Evolutionary conservation across 2,888 invertebrate species (phyloP).

Genomic region (Dichetophora obliterata): DNA sequence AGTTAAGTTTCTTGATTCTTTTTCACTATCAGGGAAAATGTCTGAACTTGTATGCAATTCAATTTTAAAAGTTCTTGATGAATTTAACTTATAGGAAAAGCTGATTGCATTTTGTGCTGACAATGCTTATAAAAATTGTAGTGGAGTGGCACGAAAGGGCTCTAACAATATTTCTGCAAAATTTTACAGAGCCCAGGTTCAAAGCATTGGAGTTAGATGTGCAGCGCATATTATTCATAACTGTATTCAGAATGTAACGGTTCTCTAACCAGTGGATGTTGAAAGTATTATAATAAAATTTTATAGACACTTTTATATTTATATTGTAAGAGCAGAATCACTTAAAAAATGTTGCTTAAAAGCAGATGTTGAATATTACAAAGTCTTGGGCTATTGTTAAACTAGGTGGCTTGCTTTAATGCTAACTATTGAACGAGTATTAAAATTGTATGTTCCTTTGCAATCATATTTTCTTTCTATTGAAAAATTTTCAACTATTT

Average conservation of each 20-base stretch:
- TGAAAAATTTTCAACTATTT: not conserved
- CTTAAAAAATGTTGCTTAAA: slow-evolving; percentile 32
- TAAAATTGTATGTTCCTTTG: not conserved
- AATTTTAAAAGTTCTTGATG: slow-evolving; percentile 1
- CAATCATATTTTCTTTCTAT: not conserved
- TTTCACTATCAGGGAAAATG: not conserved
- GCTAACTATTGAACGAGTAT: slow-evolving; percentile 16
- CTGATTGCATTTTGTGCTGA: slow-evolving; percentile 19
- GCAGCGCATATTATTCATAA: slow-evolving; percentile 40
- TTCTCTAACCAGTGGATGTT: slow-evolving; percentile 30
- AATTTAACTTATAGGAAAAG: slow-evolving; percentile 19
- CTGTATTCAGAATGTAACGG: slow-evolving; percentile 36
- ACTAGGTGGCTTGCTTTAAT: slow-evolving; percentile 40
- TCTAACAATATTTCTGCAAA: not conserved
- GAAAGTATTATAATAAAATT: not conserved
- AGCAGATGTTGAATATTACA: slow-evolving; percentile 30
- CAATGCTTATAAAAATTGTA: slow-evolving; percentile 28
- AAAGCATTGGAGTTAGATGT: slow-evolving; percentile 34
- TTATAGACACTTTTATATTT: slow-evolving; percentile 20
- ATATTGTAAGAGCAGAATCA: slow-evolving; percentile 43
- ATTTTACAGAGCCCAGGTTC: not conserved
- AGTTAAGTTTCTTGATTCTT: not conserved
- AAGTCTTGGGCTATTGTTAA: slow-evolving; percentile 35
- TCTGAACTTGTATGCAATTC: not conserved
- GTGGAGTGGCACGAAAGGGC: no score